phyloP scores from a whole-genome alignment of 2,888 invertebrate genomes.

The Drosophila testacea region DNA sequence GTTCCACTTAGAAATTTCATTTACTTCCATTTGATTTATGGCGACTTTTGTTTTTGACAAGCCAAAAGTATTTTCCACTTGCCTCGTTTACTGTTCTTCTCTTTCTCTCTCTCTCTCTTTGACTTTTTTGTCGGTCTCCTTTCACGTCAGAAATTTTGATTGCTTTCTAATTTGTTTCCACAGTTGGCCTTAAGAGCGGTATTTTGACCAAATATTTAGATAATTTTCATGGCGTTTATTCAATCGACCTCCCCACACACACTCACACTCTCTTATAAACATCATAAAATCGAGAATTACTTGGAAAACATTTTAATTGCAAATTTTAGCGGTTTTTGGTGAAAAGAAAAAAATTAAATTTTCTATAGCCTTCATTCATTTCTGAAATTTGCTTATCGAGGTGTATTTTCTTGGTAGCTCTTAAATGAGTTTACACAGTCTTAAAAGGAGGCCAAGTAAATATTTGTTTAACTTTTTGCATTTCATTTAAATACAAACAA shows the following conservation, averaged over 20 bases:
- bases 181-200: conserved; percentile 37
- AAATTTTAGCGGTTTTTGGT: conserved; percentile 8
- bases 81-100: conserved; percentile 13
- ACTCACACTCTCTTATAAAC: conserved; percentile 36
- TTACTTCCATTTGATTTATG: conserved; percentile 69
- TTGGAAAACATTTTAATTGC: conserved; percentile 45
- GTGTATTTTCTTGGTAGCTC: background rate
- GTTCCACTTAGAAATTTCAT: conserved; percentile 50
- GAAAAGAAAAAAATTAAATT: conserved; percentile 13
- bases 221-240: conserved; percentile 29
- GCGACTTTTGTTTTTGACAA: conserved; percentile 57
- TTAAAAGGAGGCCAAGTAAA: conserved; percentile 16
- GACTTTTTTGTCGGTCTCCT: conserved; percentile 22
- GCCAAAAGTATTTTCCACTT: conserved; percentile 41
- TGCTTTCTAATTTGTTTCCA: conserved; percentile 68
- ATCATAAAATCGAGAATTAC: conserved; percentile 36
- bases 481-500: conserved; percentile 6
- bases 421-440: conserved; percentile 20
- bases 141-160: conserved; percentile 52
- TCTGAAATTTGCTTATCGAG: conserved; percentile 13
- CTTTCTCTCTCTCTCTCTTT: background rate
- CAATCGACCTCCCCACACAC: conserved; percentile 17
- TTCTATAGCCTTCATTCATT: conserved; percentile 6
- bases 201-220: conserved; percentile 40
- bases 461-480: conserved; percentile 34